phyloP scores from a whole-genome alignment of 2,113 vertebrate species.

The Clarias gariepinus region DNA sequence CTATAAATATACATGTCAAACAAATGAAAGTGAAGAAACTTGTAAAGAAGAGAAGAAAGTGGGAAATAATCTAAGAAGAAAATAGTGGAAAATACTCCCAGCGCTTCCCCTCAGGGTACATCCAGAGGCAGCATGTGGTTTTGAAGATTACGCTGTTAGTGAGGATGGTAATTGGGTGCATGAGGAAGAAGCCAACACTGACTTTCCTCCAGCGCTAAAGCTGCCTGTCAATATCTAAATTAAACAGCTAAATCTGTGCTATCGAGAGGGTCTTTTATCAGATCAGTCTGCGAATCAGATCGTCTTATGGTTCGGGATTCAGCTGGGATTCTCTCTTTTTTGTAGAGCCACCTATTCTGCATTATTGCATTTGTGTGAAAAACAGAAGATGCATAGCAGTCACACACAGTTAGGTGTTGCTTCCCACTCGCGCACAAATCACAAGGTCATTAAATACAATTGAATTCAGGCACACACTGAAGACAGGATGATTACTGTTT shows the following conservation, averaged over 20 bases:
- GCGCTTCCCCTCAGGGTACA: neutral
- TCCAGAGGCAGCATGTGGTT: conserved; percentile 15
- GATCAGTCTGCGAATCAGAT: conserved; percentile 17
- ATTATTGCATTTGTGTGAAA: conserved; percentile 13
- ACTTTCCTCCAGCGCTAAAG: neutral
- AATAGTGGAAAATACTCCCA: neutral
- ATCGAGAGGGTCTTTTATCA: conserved; percentile 23
- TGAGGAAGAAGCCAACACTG: conserved; percentile 14
- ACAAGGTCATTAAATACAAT: conserved; percentile 47
- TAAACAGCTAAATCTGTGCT: conserved; percentile 40
- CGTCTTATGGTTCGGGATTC: neutral
- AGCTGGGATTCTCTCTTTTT: neutral
- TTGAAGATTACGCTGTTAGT: conserved; percentile 23
- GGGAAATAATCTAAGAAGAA: neutral
- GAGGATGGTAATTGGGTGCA: conserved; percentile 43
- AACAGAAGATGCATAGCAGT: conserved; percentile 6
- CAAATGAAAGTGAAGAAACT: neutral
- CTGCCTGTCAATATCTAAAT: conserved; percentile 37
- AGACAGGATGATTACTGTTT: conserved; percentile 39
- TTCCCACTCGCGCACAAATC: conserved; percentile 12
- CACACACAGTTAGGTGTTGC: conserved; percentile 3
- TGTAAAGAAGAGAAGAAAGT: neutral
- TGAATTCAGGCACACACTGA: conserved; percentile 28
- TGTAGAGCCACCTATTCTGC: neutral
- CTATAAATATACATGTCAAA: conserved; percentile 44